phyloP scores from a whole-genome alignment of 2,797 vertebrate genomes.

The Pangasius sanitwongsei region DNA sequence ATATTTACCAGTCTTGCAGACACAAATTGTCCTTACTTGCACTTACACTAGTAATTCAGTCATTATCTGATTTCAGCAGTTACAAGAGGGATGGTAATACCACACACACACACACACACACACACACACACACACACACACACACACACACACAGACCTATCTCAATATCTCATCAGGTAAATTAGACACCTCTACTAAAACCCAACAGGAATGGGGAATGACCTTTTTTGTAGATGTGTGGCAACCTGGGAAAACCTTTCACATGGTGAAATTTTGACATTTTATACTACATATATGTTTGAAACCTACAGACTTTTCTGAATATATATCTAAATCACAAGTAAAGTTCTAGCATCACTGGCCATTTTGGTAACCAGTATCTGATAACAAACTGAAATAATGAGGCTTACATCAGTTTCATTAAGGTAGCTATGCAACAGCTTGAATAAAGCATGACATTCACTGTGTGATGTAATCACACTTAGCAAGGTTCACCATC shows the following conservation, averaged over 20 bases:
- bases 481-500: background rate
- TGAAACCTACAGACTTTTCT: background rate
- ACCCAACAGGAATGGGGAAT: conserved; percentile 27
- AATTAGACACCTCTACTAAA: conserved; percentile 59
- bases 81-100: background rate
- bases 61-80: background rate
- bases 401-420: background rate
- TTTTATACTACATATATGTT: background rate
- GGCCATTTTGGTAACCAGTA: background rate
- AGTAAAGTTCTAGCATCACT: background rate
- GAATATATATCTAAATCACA: background rate
- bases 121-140: background rate
- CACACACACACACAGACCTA: background rate
- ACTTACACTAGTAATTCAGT: background rate
- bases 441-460: background rate
- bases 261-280: background rate
- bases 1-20: conserved; percentile 24
- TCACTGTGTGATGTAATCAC: background rate
- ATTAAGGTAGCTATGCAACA: background rate
- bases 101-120: conserved; percentile 31
- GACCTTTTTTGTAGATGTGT: background rate
- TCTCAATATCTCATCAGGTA: conserved; percentile 49
- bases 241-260: background rate
- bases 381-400: background rate
- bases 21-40: background rate